A percentile compares a stretch with the other conserved stretches of the same genome.
These are phyloP conservation scores for Tolypeutes matacus DNA, from an alignment of 2,797 vertebrate genomes.

Conservation along the genomic window DNA sequence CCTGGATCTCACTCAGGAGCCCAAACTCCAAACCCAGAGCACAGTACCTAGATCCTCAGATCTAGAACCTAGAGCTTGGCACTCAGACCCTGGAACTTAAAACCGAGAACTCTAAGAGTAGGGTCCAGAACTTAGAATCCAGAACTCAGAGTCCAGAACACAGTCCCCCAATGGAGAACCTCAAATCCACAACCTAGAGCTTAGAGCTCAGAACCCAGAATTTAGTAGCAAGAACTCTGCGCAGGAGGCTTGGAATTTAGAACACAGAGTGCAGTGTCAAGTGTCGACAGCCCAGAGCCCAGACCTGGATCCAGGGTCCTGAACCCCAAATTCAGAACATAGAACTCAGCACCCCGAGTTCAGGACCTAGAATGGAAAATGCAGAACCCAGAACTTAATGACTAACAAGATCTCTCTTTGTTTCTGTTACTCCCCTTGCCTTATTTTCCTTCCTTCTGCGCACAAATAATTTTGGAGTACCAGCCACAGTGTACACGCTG, in stretches of 20 bases:
- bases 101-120: too few relatives aligned
- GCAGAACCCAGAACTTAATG: background rate
- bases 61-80: background rate
- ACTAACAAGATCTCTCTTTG: too few relatives aligned
- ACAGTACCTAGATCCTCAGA: background rate
- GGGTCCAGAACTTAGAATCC: background rate
- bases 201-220: background rate
- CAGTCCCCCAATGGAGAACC: background rate
- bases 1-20: too few relatives aligned
- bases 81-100: background rate
- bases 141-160: background rate
- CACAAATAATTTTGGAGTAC: background rate
- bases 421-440: background rate
- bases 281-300: background rate
- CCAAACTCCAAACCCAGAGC: too few relatives aligned
- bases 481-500: background rate
- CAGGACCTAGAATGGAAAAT: background rate
- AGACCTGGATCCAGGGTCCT: background rate
- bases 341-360: background rate
- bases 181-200: background rate
- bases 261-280: background rate
- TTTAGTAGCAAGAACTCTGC: background rate
- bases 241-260: background rate
- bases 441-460: background rate
- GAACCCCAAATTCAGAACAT: background rate